phyloP scores from a whole-genome alignment of 2,797 vertebrate species.

The Tenualosa ilisha region DNA sequence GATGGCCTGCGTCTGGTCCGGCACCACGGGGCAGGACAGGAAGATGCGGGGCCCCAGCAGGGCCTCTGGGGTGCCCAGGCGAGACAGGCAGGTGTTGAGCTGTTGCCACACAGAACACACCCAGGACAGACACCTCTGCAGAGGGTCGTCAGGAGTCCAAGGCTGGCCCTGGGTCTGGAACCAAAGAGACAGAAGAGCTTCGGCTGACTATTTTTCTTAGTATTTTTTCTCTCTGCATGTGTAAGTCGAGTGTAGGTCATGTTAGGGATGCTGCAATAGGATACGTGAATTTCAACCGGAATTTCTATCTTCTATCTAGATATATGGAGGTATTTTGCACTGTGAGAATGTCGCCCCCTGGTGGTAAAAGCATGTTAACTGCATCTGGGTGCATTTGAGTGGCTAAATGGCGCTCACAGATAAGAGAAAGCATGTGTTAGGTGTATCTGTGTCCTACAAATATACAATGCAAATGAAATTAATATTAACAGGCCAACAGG shows the following conservation, averaged over 20 bases:
- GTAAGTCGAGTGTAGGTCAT: not conserved
- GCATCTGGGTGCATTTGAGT: not conserved
- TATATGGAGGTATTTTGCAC: not conserved
- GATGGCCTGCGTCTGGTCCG: constrained; percentile 75
- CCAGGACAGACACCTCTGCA: constrained; percentile 83
- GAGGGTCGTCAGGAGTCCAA: constrained; percentile 73
- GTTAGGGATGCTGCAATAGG: no score
- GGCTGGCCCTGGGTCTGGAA: constrained; percentile 75
- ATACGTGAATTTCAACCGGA: no score
- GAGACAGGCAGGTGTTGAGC: constrained; percentile 90
- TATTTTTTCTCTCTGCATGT: not conserved
- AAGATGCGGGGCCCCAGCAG: constrained; percentile 88
- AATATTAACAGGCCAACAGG: no score
- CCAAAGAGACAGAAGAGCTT: not conserved
- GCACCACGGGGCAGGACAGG: constrained; percentile 87
- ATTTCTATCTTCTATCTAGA: no score
- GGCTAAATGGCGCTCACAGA: no score
- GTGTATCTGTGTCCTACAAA: no score
- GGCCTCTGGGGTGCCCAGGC: constrained; percentile 88
- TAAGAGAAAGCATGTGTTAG: no score
- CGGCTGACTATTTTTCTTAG: no score
- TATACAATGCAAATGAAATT: no score
- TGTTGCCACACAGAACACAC: constrained; percentile 88
- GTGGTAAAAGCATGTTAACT: not conserved
- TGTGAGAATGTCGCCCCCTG: not conserved